Percentiles rank a stretch among this genome's conserved stretches.
phyloP scores from a whole-genome alignment of 2,888 invertebrate species.

The Hyles lineata region DNA sequence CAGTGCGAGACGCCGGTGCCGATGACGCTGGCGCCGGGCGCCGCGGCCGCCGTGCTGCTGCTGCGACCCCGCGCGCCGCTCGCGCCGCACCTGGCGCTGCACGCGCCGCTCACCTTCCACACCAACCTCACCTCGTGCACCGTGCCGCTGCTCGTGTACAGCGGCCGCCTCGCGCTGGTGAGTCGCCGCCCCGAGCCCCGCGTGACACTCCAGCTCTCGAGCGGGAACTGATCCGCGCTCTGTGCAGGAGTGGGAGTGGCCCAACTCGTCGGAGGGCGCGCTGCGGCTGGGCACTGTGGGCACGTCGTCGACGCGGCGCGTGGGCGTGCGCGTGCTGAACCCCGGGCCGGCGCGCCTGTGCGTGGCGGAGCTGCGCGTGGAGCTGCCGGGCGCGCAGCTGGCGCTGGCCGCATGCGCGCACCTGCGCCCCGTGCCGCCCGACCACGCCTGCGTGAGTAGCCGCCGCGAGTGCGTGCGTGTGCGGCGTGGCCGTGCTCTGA shows the following conservation, averaged over 20 bases:
- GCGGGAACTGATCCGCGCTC: background rate
- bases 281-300: slow-evolving; percentile 88
- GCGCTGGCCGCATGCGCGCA: slow-evolving; percentile 42
- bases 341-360: slow-evolving; percentile 59
- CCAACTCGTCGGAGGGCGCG: slow-evolving; percentile 50
- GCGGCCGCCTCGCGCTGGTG: slow-evolving; percentile 69
- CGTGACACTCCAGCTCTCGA: background rate
- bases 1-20: slow-evolving; percentile 52
- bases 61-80: slow-evolving; percentile 39
- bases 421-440: slow-evolving; percentile 40
- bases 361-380: slow-evolving; percentile 46
- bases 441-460: slow-evolving; percentile 42
- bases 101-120: slow-evolving; percentile 58
- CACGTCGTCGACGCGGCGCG: slow-evolving; percentile 87
- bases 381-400: slow-evolving; percentile 50
- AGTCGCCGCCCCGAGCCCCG: slow-evolving; percentile 37
- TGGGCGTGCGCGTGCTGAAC: slow-evolving; percentile 80
- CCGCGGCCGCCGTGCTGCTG: slow-evolving; percentile 39
- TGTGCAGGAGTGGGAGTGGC: slow-evolving; percentile 71
- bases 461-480: slow-evolving; percentile 32
- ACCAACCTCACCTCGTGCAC: slow-evolving; percentile 80
- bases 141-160: slow-evolving; percentile 77
- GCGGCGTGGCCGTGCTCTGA: background rate
- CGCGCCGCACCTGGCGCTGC: slow-evolving; percentile 26
- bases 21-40: slow-evolving; percentile 44